These are phyloP conservation scores for Limnephilus auricula DNA, from an alignment of 2,888 invertebrate species.

Conservation along the genomic window DNA sequence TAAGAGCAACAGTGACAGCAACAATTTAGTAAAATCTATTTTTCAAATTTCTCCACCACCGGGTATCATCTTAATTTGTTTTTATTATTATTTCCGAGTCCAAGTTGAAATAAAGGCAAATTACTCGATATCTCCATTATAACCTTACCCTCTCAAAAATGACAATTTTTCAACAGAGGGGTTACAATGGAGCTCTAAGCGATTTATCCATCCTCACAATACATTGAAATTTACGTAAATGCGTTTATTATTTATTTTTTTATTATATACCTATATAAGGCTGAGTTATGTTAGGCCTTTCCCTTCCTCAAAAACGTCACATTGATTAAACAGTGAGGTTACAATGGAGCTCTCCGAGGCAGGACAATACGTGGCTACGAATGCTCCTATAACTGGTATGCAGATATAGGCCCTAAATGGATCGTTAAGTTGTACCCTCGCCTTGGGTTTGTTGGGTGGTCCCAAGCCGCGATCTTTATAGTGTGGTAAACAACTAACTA, in stretches of 20 bases:
- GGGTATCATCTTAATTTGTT: no score
- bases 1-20: no score
- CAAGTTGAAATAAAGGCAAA: no score
- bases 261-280: no score
- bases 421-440: neutral
- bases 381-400: neutral
- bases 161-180: neutral
- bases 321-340: neutral
- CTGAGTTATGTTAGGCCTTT: no score
- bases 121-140: no score
- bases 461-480: neutral
- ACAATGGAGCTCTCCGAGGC: neutral
- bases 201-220: neutral
- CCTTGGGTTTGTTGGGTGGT: slow-evolving; percentile 26
- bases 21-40: no score
- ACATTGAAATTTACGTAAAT: no score
- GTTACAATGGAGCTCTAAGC: neutral
- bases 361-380: neutral
- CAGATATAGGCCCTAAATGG: neutral
- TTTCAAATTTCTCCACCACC: no score
- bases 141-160: neutral
- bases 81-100: no score
- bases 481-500: slow-evolving; percentile 24
- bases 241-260: no score
- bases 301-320: neutral